Base-by-base conservation (phyloP, 2,888 invertebrate genomes). In the Pseudanteris insignis region DNA sequence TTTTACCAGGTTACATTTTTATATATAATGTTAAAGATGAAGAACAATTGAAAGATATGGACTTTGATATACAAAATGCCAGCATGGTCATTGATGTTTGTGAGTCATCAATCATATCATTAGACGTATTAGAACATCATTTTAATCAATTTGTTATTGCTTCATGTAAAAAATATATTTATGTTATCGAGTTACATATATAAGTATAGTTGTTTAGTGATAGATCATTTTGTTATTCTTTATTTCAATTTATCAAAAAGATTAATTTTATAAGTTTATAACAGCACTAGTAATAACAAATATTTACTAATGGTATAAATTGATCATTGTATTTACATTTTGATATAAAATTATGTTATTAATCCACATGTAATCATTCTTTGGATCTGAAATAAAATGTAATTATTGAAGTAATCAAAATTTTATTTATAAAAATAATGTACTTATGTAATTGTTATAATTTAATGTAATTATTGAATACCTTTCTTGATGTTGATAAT, bases 1-100 rank as follows among this genome's bases (percentile, higher is more conserved):
- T n/a, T n/a, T n/a, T n/a, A n/a, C n/a, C n/a, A 73, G 74, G 75
- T 30, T 67, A 68, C 48, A 64, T 75, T 10, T 66, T 65, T 30
- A 41, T 73, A 21, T 76, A 65, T 61, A 33, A 58, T 5, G 32
- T 72, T 18, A 12, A 70, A 4, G 54, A 71, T 36, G 21, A 44
- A 8, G 7, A 34, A 12, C 24, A 36, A 15, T 65, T 76, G 15
- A 59, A 53, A 30, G 36, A n/a, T 2, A 58, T 73, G 14, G 51
- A 74, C 55, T 73, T 75, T 43, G 61, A 59, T 11, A 29, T 40
- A 13, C 60, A 60, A 11, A 53, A 57, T 28, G 68, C 62, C 28
- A 65, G 53, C 1, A 61, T 59, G 30, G 60, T 36, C 30, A 48
- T 72, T 0, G 55, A 58, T 7, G 34, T 72, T n/a, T 65, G 66